These are phyloP conservation scores for Cyprinodon tularosa DNA, from an alignment of 2,113 vertebrate genomes.

Conservation along the genomic window DNA sequence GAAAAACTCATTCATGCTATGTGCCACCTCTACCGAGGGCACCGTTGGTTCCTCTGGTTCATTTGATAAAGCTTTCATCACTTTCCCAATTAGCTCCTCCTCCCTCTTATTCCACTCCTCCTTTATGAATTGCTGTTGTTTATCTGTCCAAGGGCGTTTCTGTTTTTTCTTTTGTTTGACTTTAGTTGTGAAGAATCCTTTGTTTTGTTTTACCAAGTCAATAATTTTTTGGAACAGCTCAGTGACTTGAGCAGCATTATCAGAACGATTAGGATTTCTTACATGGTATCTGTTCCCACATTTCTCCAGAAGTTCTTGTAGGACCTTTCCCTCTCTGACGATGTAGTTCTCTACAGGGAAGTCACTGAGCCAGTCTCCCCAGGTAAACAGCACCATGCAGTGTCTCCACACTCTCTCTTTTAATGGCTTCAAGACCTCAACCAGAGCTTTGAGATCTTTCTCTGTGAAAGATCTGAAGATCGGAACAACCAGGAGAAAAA, in stretches of 20 bases:
- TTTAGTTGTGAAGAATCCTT: not conserved
- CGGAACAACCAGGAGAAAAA: conserved; percentile 28
- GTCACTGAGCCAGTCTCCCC: conserved; percentile 21
- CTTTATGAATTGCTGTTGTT: not conserved
- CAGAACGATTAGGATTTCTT: not conserved
- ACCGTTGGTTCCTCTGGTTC: accelerated
- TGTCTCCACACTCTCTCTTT: conserved; percentile 25
- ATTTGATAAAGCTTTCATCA: accelerated
- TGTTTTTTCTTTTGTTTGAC: not conserved
- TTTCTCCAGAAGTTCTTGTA: conserved; percentile 4
- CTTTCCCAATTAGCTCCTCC: not conserved
- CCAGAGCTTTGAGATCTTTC: conserved; percentile 10
- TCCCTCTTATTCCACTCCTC: conserved; percentile 1
- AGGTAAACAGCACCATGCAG: conserved; percentile 32
- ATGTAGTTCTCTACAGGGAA: conserved; percentile 20
- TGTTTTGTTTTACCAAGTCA: accelerated
- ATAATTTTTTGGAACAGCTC: accelerated
- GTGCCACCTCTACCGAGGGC: not conserved
- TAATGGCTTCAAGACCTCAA: conserved; percentile 6
- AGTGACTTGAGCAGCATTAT: accelerated
- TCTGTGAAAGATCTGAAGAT: conserved; percentile 16
- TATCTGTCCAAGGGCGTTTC: not conserved
- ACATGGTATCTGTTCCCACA: not conserved
- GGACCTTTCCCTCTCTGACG: not conserved
- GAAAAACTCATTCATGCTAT: accelerated